Conservation (phyloP, 2,888 invertebrate species). For the Drosophila nr. medialis region DNA sequence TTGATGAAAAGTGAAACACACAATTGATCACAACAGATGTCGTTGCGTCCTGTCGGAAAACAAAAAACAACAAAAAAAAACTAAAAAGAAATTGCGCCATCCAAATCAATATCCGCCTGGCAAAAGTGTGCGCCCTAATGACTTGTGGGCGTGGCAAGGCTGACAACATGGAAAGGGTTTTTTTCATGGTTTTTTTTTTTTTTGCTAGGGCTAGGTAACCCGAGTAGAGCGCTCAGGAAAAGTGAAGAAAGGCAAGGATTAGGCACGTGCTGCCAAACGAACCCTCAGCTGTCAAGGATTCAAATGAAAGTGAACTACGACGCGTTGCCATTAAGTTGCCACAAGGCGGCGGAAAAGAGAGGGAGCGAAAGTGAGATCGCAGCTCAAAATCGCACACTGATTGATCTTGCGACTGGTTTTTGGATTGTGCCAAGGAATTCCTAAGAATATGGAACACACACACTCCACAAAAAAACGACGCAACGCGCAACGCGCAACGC, state of each 20-base stretch:
- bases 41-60: constrained; percentile 18
- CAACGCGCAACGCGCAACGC: constrained; percentile 54
- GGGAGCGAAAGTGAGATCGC: constrained; percentile 12
- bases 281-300: constrained; percentile 55
- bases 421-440: constrained; percentile 69
- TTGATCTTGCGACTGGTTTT: constrained; percentile 73
- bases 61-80: neutral
- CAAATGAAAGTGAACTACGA: constrained; percentile 60
- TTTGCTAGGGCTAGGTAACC: constrained; percentile 50
- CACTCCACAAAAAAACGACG: constrained; percentile 41
- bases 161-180: constrained; percentile 43
- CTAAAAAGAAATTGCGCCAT: constrained; percentile 45
- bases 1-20: constrained; percentile 76
- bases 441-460: constrained; percentile 64
- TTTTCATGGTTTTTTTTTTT: neutral
- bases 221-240: constrained; percentile 53
- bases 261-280: constrained; percentile 63
- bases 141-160: constrained; percentile 56
- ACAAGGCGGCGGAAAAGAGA: neutral
- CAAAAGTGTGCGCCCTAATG: constrained; percentile 73
- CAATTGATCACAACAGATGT: constrained; percentile 76
- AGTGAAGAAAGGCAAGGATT: constrained; percentile 64
- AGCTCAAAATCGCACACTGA: constrained; percentile 60
- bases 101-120: constrained; percentile 80
- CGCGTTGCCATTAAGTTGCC: constrained; percentile 34